Evolutionary conservation across 2,888 invertebrate genomes (phyloP).

Genomic region (Archips xylosteana): DNA sequence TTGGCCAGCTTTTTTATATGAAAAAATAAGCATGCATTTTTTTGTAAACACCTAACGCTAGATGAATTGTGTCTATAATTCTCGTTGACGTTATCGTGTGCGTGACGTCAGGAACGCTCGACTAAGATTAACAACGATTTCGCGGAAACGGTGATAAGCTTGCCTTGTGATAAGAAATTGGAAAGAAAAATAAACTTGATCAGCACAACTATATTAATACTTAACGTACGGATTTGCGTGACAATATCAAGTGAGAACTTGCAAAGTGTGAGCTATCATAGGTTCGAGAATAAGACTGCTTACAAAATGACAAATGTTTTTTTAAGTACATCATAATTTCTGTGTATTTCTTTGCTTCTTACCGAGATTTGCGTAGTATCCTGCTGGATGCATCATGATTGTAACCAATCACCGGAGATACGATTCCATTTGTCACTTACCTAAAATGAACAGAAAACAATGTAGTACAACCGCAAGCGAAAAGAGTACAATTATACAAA

Average conservation of each 20-base stretch:
- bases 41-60: conserved; percentile 14
- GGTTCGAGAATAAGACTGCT: too few species aligned
- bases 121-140: conserved; percentile 42
- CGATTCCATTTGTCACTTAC: conserved; percentile 84
- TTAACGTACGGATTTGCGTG: background rate
- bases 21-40: background rate
- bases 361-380: conserved; percentile 84
- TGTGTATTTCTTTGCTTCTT: conserved; percentile 56
- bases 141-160: conserved; percentile 36
- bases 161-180: conserved; percentile 35
- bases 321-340: background rate
- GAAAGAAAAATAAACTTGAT: conserved; percentile 30
- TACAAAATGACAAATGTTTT: background rate
- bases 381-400: conserved; percentile 81
- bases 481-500: conserved; percentile 14
- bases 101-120: conserved; percentile 38
- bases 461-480: conserved; percentile 35
- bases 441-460: conserved; percentile 68
- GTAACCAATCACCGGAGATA: conserved; percentile 73
- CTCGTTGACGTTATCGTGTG: conserved; percentile 33
- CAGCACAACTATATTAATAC: background rate
- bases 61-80: conserved; percentile 39
- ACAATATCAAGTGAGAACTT: background rate
- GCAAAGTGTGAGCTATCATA: background rate
- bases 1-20: background rate